These are phyloP conservation scores for Peromyscus nudipes DNA, from an alignment of 2,797 vertebrate species.

Conservation along the genomic window DNA sequence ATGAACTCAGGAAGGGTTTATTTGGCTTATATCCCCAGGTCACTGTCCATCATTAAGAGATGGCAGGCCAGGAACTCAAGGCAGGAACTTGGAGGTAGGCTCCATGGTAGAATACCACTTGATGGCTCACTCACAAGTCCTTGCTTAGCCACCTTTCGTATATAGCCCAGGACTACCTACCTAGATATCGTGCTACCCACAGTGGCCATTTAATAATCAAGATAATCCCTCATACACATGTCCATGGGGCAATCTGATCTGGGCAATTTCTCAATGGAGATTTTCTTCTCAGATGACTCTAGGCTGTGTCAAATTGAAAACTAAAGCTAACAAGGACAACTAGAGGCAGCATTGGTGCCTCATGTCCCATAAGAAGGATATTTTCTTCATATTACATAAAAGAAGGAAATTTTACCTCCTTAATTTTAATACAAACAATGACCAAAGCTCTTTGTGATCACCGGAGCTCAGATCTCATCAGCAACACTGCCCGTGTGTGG, in stretches of 20 bases:
- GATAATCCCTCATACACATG: background rate
- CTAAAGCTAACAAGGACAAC: background rate
- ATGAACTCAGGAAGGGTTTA: background rate
- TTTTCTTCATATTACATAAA: background rate
- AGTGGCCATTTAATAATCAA: too few species aligned
- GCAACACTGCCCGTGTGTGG: background rate
- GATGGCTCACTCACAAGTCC: too few species aligned
- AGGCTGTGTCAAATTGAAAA: background rate
- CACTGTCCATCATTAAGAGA: background rate
- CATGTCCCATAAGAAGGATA: background rate
- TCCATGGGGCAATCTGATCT: background rate
- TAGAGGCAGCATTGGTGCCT: background rate
- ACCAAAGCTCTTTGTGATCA: background rate
- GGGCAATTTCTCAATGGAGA: background rate
- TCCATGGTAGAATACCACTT: background rate
- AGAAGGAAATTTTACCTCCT: background rate
- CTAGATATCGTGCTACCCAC: background rate
- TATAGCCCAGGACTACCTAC: background rate
- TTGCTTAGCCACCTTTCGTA: background rate
- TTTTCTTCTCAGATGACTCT: background rate
- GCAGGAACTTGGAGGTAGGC: background rate
- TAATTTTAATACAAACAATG: background rate
- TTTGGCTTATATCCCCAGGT: background rate
- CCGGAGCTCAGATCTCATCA: background rate
- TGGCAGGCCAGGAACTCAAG: background rate